Base-by-base conservation (phyloP, 2,113 vertebrate species). In the Pipa parva region DNA sequence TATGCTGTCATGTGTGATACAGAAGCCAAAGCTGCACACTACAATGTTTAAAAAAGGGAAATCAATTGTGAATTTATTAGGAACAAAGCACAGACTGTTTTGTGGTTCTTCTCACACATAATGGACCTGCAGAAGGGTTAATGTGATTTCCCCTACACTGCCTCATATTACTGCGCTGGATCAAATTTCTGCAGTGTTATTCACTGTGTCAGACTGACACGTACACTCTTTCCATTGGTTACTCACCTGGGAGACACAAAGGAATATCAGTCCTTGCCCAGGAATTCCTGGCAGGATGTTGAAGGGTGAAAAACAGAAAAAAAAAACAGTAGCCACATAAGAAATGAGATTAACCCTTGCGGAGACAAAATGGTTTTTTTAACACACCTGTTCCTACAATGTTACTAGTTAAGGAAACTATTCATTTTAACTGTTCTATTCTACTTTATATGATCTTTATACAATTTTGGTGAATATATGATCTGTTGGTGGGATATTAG, bases 231-330 rank as follows among this genome's bases (percentile, higher is more conserved):
- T 48, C 24, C 12, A 33, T 29, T 71, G 59, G 52, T 37, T 28
- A 52, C 11, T 37, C 59, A 6, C 46, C 29, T 26, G 58, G 29
- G 63, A 49, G 58, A 52, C 21, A 2, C 0, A 58, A 52, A 42
- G 45, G 70, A 52, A 54, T 63, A 72, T 63, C 71, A 77, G 24
- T 59, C 46, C 15, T 64, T 54, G 46, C 2, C 73, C 37, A 67
- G 75, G 56, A 63, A 63, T 12, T 49, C 13, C 28, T 25, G 71
- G 63, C 61, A 28, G 49, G n/a, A 24, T n/a, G 7, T 6, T 22
- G 13, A 27, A 29, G 33, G 63, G 63, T 39, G 27, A 49, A 49
- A 22, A 49, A 1, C 7, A 5, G 18, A 49, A 45, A 21, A 45
- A 62, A 49, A 58, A 61, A 62, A 11, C 61, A 63, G 48, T 51